phyloP scores from a whole-genome alignment of 1,140 invertebrate species.

The Cyrtorhinus lividipennis region DNA sequence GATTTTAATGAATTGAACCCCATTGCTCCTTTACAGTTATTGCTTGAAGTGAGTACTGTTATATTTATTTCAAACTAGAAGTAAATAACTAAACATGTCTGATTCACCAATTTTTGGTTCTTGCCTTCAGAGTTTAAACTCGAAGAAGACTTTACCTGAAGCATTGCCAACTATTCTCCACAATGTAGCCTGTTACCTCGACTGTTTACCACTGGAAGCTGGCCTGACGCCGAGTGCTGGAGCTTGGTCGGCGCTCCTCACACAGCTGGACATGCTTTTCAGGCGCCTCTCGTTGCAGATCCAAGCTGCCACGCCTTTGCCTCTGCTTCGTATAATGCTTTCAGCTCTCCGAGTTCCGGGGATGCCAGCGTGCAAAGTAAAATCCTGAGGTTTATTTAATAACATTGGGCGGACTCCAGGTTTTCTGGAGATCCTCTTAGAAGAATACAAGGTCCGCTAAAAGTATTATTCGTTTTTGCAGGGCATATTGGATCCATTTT shows the following conservation, averaged over 20 bases:
- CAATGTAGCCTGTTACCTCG: constrained; percentile 86
- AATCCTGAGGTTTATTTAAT: constrained; percentile 6
- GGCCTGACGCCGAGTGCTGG: constrained; percentile 46
- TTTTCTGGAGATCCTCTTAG: too few relatives aligned
- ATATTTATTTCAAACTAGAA: too few relatives aligned
- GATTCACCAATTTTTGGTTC: too few relatives aligned
- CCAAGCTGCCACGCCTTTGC: constrained; percentile 54
- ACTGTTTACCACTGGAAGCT: constrained; percentile 76
- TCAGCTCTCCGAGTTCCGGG: constrained; percentile 72
- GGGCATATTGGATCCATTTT: constrained; percentile 85
- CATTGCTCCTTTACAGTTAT: constrained; percentile 76
- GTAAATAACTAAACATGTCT: too few relatives aligned
- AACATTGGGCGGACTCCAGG: too few relatives aligned
- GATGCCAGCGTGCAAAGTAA: constrained; percentile 62
- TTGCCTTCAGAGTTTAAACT: constrained; percentile 60
- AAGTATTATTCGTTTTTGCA: constrained; percentile 28
- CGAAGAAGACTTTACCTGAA: constrained; percentile 74
- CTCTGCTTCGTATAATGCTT: constrained; percentile 70
- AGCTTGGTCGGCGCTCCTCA: constrained; percentile 64
- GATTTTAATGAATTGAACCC: constrained; percentile 96
- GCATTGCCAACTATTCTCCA: constrained; percentile 55
- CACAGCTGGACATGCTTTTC: constrained; percentile 73
- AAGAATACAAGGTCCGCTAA: too few relatives aligned
- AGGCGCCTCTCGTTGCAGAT: constrained; percentile 60
- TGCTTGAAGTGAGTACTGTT: constrained; percentile 73